Percentiles rank a stretch among this genome's conserved stretches.
Conservation (phyloP, 2,797 vertebrate genomes). For the Limnodromus scolopaceus region DNA sequence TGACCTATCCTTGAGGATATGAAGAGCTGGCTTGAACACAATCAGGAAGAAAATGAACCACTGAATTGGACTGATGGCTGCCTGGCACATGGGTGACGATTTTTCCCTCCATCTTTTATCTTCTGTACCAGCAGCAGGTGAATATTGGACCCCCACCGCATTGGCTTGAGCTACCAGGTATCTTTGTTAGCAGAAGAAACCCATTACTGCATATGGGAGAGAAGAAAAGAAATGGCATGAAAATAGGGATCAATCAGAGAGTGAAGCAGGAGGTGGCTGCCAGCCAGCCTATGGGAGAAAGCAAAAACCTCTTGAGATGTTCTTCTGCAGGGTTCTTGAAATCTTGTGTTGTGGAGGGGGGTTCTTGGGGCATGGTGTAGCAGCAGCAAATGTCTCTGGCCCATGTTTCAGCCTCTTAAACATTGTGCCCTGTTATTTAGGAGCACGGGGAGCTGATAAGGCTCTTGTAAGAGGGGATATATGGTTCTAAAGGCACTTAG, state of each 20-base stretch:
- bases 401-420: not conserved
- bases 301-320: not conserved
- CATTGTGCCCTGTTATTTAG: not conserved
- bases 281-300: not conserved
- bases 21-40: not conserved
- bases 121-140: not conserved
- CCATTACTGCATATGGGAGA: accelerated
- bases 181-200: not conserved
- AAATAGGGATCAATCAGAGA: not conserved
- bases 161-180: not conserved
- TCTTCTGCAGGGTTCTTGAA: not conserved
- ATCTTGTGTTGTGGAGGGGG: not conserved
- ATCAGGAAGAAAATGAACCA: not conserved
- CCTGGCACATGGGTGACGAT: not conserved
- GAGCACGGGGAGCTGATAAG: not conserved
- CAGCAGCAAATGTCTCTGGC: not conserved
- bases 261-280: not conserved
- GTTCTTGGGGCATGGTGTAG: not conserved
- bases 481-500: constrained; percentile 68
- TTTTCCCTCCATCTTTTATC: not conserved
- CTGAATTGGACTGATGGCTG: not conserved
- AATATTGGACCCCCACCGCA: not conserved
- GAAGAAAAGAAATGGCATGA: not conserved
- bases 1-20: not conserved
- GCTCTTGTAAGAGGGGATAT: not conserved